Base-by-base conservation (phyloP, 2,888 invertebrate genomes). In the Eristalis tenax region DNA sequence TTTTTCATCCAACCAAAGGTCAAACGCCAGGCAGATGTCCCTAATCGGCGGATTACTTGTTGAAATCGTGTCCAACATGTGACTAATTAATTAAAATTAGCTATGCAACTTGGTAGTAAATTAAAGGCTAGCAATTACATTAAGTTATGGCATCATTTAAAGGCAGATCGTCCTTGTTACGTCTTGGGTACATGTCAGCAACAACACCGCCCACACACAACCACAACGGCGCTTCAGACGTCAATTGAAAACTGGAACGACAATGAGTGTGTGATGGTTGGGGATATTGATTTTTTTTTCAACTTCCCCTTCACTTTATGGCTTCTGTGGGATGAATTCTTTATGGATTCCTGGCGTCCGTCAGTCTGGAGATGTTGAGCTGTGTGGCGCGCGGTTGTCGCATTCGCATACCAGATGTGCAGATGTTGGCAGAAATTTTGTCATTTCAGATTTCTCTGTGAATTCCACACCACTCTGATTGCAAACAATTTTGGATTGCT, bases 351-450 rank as follows among this genome's bases (percentile, higher is more conserved):
- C 28, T 11, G 81, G 64, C 85, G 85, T 77, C 85, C 77, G 81
- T 57, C 77, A 74, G 85, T 85, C 81, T 85, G 81, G 85, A 61
- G 73, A 77, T 77, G 64, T 65, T 74, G 50, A 50, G 50, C 18
- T 18, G 5, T 8, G 18, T 50, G 18, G 50, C 50, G 50, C 18
- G 8, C 8, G 18, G 18, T 18, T n/a, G 26, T 18, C 50, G 18
- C n/a, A 50, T 18, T 18, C 50, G 18, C n/a, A 50, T 18, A 50
- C 1, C 18, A 18, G 50, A 50, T 43, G 15, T 43, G 43, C 43
- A n/a, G 43, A 43, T 50, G 8, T 50, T 50, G 6, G 18, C 50
- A 50, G 8, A 50, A 50, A 50, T 43, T n/a, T 43, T n/a, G n/a
- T 43, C n/a, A n/a, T 43, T 50, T 50, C 8, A 18, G 50, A 18